Evolutionary conservation across 2,113 vertebrate genomes (phyloP).

Genomic region (Martes martes): DNA sequence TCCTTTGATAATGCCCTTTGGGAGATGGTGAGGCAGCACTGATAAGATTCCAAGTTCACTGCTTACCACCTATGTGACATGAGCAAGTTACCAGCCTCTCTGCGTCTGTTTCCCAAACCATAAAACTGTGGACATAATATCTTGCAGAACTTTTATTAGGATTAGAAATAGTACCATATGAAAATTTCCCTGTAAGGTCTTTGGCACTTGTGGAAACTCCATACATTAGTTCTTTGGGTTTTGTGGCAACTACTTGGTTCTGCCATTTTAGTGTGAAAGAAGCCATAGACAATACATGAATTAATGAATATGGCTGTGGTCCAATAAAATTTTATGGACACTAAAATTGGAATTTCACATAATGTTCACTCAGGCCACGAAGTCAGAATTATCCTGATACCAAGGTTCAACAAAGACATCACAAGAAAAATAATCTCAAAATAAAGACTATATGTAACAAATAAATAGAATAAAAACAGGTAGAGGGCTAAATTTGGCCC

Average conservation of each 20-base stretch:
- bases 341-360: neutral
- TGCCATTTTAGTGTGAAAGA: neutral
- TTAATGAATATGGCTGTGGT: neutral
- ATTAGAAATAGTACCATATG: neutral
- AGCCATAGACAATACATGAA: neutral
- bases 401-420: neutral
- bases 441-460: neutral
- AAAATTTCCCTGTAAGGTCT: neutral
- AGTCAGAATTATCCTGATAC: neutral
- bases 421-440: neutral
- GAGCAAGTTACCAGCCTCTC: neutral
- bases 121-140: neutral
- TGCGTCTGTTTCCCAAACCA: neutral
- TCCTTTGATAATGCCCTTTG: neutral
- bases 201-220: neutral
- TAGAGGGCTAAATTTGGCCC: neutral
- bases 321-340: neutral
- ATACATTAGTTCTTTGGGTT: neutral
- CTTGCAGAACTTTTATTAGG: neutral
- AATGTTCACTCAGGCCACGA: neutral
- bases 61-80: neutral
- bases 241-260: neutral
- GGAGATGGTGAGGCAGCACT: neutral
- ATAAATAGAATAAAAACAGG: neutral
- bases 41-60: neutral